Evolutionary conservation across 2,113 vertebrate species (phyloP).

Genomic region (Danio rerio): GRCz12tu NC_133185.1:11148001-11148500

Average conservation of each 20-base stretch:
- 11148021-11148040: not conserved
- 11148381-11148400: too few species aligned
- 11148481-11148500: too few species aligned
- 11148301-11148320: not conserved
- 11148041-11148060: not conserved
- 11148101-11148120: constrained; percentile 6
- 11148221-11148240: not conserved
- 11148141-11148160: not conserved
- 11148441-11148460: too few species aligned
- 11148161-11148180: not conserved
- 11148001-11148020: not conserved
- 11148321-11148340: not conserved
- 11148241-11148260: too few species aligned
- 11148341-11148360: not conserved
- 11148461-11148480: too few species aligned
- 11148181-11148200: not conserved
- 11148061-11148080: constrained; percentile 2
- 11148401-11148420: too few species aligned
- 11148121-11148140: not conserved
- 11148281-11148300: not conserved
- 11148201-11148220: not conserved
- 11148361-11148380: too few species aligned
- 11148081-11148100: not conserved
- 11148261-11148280: not conserved
- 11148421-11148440: too few species aligned